A percentile compares a stretch with the other conserved stretches of the same genome.
Evolutionary conservation across 2,113 vertebrate species (phyloP).

Genomic region (Halcyon senegalensis): DNA sequence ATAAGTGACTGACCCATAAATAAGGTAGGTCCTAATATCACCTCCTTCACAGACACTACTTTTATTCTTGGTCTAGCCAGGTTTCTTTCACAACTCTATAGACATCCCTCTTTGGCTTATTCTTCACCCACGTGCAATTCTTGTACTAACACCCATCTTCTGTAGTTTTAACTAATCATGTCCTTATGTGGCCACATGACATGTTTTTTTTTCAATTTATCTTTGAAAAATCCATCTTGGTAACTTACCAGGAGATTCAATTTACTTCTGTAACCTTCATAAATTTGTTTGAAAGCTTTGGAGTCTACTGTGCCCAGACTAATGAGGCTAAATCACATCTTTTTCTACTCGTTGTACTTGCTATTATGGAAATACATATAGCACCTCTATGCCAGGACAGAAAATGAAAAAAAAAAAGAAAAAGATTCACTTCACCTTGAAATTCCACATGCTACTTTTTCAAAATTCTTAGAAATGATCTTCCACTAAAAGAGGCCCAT

Average conservation of each 20-base stretch:
- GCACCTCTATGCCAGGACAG: background rate
- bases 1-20: background rate
- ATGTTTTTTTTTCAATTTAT: background rate
- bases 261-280: background rate
- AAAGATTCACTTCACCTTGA: background rate
- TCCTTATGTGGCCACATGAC: background rate
- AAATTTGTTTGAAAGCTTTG: background rate
- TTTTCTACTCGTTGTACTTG: background rate
- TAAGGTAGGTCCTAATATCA: background rate
- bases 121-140: background rate
- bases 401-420: background rate
- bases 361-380: background rate
- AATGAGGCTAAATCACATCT: background rate
- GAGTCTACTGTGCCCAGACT: background rate
- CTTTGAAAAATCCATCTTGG: background rate
- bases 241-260: background rate
- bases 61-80: background rate
- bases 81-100: background rate
- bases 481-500: background rate
- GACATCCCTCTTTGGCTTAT: background rate
- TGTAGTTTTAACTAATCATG: background rate
- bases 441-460: background rate
- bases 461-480: background rate
- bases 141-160: background rate
- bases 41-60: background rate